A percentile compares a stretch with the other conserved stretches of the same genome.
Conservation (phyloP, 1,140 invertebrate species). For the Pseudomyrmex gracilis region DNA sequence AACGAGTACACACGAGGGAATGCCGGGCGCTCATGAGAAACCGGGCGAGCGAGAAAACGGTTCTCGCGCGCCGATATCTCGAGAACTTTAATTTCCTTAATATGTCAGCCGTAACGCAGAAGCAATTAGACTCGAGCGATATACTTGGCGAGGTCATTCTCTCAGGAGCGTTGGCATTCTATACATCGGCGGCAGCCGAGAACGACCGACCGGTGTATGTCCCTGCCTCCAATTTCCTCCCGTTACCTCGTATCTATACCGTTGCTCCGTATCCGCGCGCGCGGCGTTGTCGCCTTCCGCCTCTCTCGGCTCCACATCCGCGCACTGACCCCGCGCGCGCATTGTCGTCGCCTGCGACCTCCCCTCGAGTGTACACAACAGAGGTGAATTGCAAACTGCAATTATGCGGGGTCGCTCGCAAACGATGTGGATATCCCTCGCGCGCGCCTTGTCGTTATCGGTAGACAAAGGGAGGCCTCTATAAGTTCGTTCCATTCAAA, state of each 20-base stretch:
- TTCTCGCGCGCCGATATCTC: constrained; percentile 59
- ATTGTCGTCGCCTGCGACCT: constrained; percentile 72
- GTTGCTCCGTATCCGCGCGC: constrained; percentile 68
- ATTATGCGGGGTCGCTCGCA: constrained; percentile 62
- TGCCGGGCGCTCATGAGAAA: constrained; percentile 50
- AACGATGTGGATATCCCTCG: constrained; percentile 59
- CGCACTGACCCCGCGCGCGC: constrained; percentile 39
- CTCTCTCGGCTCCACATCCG: constrained; percentile 25
- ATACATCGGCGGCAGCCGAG: constrained; percentile 38
- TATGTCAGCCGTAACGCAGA: constrained; percentile 68
- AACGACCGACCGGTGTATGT: constrained; percentile 61
- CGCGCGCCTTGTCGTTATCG: constrained; percentile 43
- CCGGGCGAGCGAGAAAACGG: constrained; percentile 64
- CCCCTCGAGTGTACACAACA: constrained; percentile 71
- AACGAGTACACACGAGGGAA: constrained; percentile 9
- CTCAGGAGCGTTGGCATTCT: constrained; percentile 39
- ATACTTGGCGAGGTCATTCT: constrained; percentile 56
- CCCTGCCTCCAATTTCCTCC: constrained; percentile 75
- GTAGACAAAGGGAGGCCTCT: constrained; percentile 25
- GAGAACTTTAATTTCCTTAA: constrained; percentile 78
- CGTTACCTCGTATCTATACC: constrained; percentile 72
- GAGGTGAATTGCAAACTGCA: constrained; percentile 73
- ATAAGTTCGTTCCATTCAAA: constrained; percentile 39
- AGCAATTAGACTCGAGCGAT: constrained; percentile 78
- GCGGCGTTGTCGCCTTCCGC: constrained; percentile 64